Evolutionary conservation across 2,113 vertebrate species (phyloP), one percentile per base, ranked within the genome.

Genomic region (Scophthalmus maximus): DNA sequence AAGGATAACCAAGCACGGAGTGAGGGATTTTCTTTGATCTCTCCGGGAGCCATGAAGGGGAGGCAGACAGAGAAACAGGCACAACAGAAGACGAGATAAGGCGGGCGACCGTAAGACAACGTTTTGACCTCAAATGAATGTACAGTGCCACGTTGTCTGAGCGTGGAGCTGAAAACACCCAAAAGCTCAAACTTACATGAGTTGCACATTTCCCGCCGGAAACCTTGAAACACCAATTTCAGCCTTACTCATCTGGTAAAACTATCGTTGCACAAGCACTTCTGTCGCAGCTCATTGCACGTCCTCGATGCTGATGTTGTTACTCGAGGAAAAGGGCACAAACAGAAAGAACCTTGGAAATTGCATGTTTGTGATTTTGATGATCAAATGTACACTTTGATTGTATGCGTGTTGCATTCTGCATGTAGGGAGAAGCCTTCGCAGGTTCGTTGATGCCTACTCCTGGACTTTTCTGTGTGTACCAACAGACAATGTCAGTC

Each of bases 1-100:
- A 55, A 26, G 4, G 53, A 67, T 71, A 50, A 79, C 59, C 59
- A 77, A 65, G 18, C 59, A 73, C 27, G 42, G 58, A n/a, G 27
- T 32, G 46, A 20, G 38, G 34, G 55, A 52, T 65, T 65, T 22
- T 58, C 29, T 27, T 52, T 69, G 69, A 69, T 72, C 69, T 75
- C 55, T 10, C 4, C 40, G 46, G 56, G 36, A 76, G 29, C 30
- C 22, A 36, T 30, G 17, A 25, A 58, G 23, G 23, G 38, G 59
- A 36, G 11, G 47, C 30, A 51, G 47, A 23, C 30, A 32, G 8
- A 57, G 18, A 74, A 60, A 62, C 5, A 25, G 22, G 46, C 47
- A 61, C 36, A 58, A 40, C n/a, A 29, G 36, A 58, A 68, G 20
- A 60, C 62, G 32, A 70, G 47, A 51, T 44, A 40, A 62, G 8